A percentile compares a stretch with the other conserved stretches of the same genome.
These are phyloP conservation scores for Phataginus tricuspis DNA, from an alignment of 2,797 vertebrate genomes.

Conservation along the genomic window DNA sequence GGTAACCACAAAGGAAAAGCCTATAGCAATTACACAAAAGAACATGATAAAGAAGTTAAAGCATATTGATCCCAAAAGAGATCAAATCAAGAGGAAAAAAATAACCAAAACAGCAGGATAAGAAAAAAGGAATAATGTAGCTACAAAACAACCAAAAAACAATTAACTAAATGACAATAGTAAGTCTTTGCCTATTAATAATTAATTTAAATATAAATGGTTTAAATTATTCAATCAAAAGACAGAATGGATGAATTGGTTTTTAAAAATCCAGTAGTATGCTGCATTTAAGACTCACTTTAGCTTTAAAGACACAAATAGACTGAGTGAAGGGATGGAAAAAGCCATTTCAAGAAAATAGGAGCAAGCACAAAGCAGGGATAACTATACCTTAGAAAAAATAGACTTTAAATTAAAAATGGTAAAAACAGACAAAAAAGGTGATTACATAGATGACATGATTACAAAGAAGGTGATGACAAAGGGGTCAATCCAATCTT, in stretches of 20 bases:
- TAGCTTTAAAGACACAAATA: too few species aligned
- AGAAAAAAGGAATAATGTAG: neutral
- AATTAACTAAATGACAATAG: neutral
- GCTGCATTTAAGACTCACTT: too few species aligned
- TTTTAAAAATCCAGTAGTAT: too few species aligned
- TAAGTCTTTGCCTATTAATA: neutral
- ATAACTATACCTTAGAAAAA: neutral
- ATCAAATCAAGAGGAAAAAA: neutral
- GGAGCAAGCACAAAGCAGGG: neutral
- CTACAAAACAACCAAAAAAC: neutral
- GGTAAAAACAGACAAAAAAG: neutral
- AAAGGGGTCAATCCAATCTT: neutral
- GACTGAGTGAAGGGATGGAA: neutral
- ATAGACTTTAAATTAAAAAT: neutral
- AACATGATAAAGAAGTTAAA: neutral
- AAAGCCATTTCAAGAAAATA: neutral
- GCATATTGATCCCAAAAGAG: neutral
- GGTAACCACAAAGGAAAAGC: neutral
- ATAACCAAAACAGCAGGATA: neutral
- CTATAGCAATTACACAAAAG: neutral
- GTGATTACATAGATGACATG: neutral
- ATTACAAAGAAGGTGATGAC: neutral
- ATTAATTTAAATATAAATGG: neutral
- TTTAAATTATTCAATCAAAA: neutral
- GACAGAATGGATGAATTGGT: neutral